Percentiles rank a stretch among this genome's conserved stretches.
Evolutionary conservation across 2,888 invertebrate genomes (phyloP).

Genomic region (Nephrocerus scutellatus): DNA sequence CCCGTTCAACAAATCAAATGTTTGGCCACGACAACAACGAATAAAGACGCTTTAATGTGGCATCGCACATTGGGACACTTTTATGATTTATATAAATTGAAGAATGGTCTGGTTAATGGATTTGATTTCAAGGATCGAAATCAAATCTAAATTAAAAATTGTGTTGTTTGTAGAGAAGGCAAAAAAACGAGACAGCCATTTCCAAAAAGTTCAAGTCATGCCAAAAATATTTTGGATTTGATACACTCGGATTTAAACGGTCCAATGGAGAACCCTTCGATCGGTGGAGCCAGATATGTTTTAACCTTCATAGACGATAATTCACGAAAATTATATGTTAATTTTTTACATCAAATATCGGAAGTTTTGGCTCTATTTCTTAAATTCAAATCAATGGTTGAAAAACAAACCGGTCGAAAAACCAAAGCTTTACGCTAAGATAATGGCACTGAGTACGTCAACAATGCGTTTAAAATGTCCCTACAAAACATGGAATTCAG

Average conservation of each 20-base stretch:
- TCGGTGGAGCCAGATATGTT: slow-evolving; percentile 36
- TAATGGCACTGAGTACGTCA: no score
- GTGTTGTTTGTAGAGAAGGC: slow-evolving; percentile 22
- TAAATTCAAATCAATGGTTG: slow-evolving; percentile 27
- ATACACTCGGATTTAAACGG: slow-evolving; percentile 40
- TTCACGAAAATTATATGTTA: slow-evolving; percentile 22
- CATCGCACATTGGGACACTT: no score
- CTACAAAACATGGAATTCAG: slow-evolving; percentile 32
- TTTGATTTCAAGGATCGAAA: no score
- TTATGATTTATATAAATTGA: no score
- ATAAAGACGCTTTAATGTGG: no score
- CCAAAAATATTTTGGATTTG: slow-evolving; percentile 27
- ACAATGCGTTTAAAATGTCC: no score
- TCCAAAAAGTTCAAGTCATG: slow-evolving; percentile 12
- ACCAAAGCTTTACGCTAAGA: no score
- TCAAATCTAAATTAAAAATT: no score
- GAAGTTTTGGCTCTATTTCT: slow-evolving; percentile 29
- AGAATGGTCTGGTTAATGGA: no score
- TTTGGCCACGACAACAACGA: no score
- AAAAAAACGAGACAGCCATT: slow-evolving; percentile 23
- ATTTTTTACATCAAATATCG: slow-evolving; percentile 35
- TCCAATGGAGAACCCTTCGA: slow-evolving; percentile 34
- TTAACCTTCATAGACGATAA: slow-evolving; percentile 39
- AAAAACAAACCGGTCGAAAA: slow-evolving; percentile 27
- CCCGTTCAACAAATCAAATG: no score